These are phyloP conservation scores for Daubentonia madagascariensis DNA, from an alignment of 2,113 vertebrate species.

Conservation along the genomic window DNA sequence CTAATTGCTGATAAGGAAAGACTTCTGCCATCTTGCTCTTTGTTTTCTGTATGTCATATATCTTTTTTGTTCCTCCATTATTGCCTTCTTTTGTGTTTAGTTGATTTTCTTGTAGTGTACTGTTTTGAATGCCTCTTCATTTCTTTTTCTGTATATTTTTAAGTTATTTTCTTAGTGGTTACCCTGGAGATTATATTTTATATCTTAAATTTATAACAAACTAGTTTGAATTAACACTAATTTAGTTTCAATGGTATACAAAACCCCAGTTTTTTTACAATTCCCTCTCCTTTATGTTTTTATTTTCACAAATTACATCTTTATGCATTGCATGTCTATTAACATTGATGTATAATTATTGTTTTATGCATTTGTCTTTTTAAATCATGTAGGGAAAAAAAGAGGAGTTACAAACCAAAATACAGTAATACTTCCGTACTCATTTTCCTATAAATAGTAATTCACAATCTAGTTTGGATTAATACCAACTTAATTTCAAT, in stretches of 20 bases:
- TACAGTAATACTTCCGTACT: neutral
- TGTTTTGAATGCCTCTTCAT: slow-evolving; percentile 18
- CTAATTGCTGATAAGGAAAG: neutral
- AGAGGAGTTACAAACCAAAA: neutral
- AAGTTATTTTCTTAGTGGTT: neutral
- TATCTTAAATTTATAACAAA: neutral
- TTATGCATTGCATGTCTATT: neutral
- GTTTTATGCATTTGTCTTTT: neutral
- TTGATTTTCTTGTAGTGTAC: neutral
- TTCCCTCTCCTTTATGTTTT: neutral
- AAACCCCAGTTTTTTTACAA: neutral
- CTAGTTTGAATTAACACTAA: neutral
- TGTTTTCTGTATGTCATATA: neutral
- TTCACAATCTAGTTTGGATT: neutral
- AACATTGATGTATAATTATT: neutral
- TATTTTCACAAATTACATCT: neutral
- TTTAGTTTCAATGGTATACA: neutral
- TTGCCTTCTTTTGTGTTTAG: neutral
- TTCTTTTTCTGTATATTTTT: neutral
- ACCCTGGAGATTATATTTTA: neutral
- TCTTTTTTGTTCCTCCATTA: neutral
- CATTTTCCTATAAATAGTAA: neutral
- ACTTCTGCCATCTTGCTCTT: neutral
- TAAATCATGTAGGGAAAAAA: neutral
- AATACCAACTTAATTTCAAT: neutral